Base-by-base conservation (phyloP, 1,140 invertebrate species). In the Cydia strobilella region DNA sequence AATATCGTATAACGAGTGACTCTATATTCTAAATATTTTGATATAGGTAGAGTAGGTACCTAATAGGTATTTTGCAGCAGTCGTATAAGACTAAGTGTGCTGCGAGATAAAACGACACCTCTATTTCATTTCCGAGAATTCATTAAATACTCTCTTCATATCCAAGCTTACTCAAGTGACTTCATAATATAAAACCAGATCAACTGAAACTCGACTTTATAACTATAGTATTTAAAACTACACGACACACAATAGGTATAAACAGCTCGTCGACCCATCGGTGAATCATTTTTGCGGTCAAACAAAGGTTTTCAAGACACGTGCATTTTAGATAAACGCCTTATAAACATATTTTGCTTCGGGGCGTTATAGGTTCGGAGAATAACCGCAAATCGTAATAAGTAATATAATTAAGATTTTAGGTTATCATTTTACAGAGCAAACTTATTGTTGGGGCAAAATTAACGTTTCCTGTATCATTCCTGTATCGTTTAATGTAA, bases 201-300 rank as follows among this genome's bases (percentile, higher is more conserved):
- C 35, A 69, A 35, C 35, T 35, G 3, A 69, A 35, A 69, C 15
- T 18, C 65, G 27, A 15, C 65, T 69, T 35, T 69, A 69, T 35
- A 31, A 18, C n/a, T 35, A 20, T 15, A 18, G 27, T 9, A 69
- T 35, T 66, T 35, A 69, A 39, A 69, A 69, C 31, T 35, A 59
- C 54, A 23, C 20, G 20, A 23, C 9, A 59, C 9, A 59, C 54
- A 23, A 71, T 62, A 27, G 25, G 15, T 65, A 73, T 63, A 73
- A 25, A 48, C 63, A 66, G 83, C 83, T 84, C 84, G 83, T 82
- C 81, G 84, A 82, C 82, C 78, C 42, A 77, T 86, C 65, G 31
- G 35, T 69, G 85, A 86, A 74, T 86, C 85, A 86, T 79, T 69
- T 59, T 75, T 74, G 73, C 72, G 59, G 72, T 65, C 66, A 76